Percentiles rank a stretch among this genome's conserved stretches.
Evolutionary conservation across 2,888 invertebrate genomes (phyloP).

Genomic region (Malacosoma neustria): DNA sequence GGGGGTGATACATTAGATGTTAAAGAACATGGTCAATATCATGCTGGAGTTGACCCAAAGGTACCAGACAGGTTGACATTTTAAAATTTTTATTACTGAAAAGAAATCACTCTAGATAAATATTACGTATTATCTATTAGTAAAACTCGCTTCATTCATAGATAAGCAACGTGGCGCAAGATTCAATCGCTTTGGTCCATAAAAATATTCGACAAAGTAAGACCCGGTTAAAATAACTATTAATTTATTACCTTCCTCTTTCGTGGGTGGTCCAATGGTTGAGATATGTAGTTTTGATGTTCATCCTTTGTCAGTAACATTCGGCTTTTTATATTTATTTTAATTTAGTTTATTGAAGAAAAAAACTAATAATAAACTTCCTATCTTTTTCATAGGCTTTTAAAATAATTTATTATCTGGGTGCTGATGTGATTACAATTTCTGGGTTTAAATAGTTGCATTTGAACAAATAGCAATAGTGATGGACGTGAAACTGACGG

Average conservation of each 20-base stretch:
- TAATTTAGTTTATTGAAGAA: slow-evolving; percentile 4
- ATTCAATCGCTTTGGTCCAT: not conserved
- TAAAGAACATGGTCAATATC: too few species aligned
- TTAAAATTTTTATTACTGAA: too few species aligned
- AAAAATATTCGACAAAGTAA: not conserved
- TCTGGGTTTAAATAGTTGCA: too few species aligned
- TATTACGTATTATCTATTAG: too few species aligned
- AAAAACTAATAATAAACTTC: not conserved
- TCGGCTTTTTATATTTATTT: not conserved
- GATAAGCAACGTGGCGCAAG: not conserved
- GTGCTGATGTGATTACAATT: not conserved
- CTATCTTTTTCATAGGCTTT: not conserved
- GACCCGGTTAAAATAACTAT: not conserved
- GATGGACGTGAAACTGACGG: too few species aligned
- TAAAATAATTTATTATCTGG: not conserved
- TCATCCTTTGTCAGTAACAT: slow-evolving; percentile 10
- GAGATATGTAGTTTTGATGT: slow-evolving; percentile 12
- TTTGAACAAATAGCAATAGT: too few species aligned
- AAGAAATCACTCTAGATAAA: too few species aligned
- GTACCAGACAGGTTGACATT: too few species aligned
- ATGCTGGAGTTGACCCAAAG: too few species aligned
- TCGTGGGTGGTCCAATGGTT: slow-evolving; percentile 18
- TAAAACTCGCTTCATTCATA: not conserved
- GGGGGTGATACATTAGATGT: not conserved
- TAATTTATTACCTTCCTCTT: not conserved